These are phyloP conservation scores for Pomatostomus ruficeps DNA, from an alignment of 2,113 vertebrate species.

Conservation along the genomic window DNA sequence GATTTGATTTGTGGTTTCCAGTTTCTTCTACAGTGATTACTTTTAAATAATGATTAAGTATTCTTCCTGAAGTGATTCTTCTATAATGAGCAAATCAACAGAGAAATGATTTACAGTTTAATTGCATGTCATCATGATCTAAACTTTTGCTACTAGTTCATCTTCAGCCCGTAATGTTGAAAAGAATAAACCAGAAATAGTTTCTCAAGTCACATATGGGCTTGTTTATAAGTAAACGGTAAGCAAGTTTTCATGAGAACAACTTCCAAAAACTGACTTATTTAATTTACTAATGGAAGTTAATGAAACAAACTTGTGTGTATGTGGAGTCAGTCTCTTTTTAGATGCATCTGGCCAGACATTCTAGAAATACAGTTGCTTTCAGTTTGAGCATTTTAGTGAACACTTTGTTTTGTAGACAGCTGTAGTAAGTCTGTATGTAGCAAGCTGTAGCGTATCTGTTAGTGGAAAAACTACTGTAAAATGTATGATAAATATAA, in stretches of 20 bases:
- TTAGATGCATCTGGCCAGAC: conserved; percentile 8
- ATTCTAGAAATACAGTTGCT: neutral
- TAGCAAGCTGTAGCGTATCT: neutral
- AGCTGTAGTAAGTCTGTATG: conserved; percentile 15
- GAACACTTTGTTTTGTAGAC: neutral
- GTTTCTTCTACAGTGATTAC: neutral
- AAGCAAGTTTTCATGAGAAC: neutral
- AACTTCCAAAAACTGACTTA: neutral
- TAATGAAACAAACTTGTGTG: conserved; percentile 42
- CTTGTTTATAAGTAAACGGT: neutral
- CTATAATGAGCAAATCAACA: neutral
- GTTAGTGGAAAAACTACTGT: conserved; percentile 27
- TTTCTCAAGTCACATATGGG: neutral
- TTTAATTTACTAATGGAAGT: conserved; percentile 35
- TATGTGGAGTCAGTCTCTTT: conserved; percentile 26
- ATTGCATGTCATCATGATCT: neutral
- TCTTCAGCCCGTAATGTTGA: neutral
- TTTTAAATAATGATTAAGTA: neutral
- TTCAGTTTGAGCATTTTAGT: neutral
- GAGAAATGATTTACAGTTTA: neutral
- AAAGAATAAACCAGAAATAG: neutral
- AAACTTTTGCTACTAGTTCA: neutral
- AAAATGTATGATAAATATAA: conserved; percentile 5
- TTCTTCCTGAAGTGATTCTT: neutral
- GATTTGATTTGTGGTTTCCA: neutral